Evolutionary conservation across 2,888 invertebrate species (phyloP).

Genomic region (Ethmia dodecea): DNA sequence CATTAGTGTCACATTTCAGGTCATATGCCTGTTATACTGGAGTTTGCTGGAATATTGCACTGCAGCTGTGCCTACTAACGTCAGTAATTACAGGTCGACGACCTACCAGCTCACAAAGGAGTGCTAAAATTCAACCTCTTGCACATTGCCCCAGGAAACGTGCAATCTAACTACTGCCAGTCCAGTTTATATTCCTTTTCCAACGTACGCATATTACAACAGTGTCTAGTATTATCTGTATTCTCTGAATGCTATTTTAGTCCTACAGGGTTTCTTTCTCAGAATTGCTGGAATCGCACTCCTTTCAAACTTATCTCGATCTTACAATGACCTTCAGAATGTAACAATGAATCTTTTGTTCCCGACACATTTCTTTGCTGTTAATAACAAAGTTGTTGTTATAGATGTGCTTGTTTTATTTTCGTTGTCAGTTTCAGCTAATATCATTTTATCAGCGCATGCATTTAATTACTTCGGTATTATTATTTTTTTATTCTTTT

Average conservation of each 20-base stretch:
- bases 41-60: conserved; percentile 75
- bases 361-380: conserved; percentile 10
- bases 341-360: conserved; percentile 16
- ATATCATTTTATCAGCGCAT: too few species aligned
- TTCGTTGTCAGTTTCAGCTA: too few species aligned
- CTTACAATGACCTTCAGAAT: conserved; percentile 13
- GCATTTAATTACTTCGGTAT: too few species aligned
- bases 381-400: conserved; percentile 9
- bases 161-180: conserved; percentile 26
- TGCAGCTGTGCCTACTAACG: conserved; percentile 52
- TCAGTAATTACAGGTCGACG: conserved; percentile 69
- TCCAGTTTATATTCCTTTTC: too few species aligned
- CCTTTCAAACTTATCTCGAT: background rate
- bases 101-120: conserved; percentile 54
- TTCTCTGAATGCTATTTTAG: too few species aligned
- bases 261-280: conserved; percentile 2
- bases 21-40: conserved; percentile 71
- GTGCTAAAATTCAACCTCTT: conserved; percentile 48
- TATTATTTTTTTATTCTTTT: too few species aligned
- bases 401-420: background rate
- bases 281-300: conserved; percentile 6
- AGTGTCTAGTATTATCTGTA: too few species aligned
- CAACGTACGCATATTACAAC: too few species aligned
- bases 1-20: too few species aligned
- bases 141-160: conserved; percentile 33